Conservation (phyloP, 2,797 vertebrate genomes). For the Tympanoctomys barrerae region DNA sequence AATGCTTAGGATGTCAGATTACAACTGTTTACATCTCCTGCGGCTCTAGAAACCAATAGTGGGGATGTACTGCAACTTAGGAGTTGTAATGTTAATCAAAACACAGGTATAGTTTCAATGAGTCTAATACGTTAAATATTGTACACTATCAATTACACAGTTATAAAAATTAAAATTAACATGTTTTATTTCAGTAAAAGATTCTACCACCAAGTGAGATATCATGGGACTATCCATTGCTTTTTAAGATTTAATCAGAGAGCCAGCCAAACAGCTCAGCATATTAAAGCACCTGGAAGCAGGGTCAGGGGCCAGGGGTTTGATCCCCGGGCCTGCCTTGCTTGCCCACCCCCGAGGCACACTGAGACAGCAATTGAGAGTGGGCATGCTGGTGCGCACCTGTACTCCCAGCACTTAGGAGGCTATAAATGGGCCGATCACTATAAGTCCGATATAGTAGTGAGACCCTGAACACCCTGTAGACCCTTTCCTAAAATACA, state of each 20-base stretch:
- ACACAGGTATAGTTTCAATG: background rate
- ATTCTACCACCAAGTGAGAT: constrained; percentile 6
- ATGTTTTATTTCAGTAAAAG: background rate
- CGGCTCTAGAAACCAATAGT: constrained; percentile 16
- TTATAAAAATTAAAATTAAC: constrained; percentile 21
- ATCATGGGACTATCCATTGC: constrained; percentile 40
- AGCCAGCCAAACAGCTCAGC: too few relatives aligned
- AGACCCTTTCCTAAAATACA: too few relatives aligned
- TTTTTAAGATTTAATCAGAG: constrained; percentile 78
- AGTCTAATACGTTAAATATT: constrained; percentile 1
- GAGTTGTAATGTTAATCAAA: background rate
- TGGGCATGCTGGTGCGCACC: too few relatives aligned
- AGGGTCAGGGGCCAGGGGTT: too few relatives aligned
- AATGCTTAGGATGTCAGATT: background rate
- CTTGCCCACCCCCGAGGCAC: too few relatives aligned
- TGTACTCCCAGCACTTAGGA: too few relatives aligned
- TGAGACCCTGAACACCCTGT: too few relatives aligned
- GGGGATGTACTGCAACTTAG: background rate
- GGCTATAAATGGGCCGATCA: too few relatives aligned
- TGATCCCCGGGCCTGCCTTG: too few relatives aligned
- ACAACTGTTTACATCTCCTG: constrained; percentile 8
- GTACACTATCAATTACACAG: background rate
- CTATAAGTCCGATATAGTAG: too few relatives aligned
- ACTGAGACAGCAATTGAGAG: too few relatives aligned
- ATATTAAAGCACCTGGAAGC: too few relatives aligned